Evolutionary conservation across 1,140 invertebrate genomes (phyloP).

Genomic region (Ceratina calcarata): DNA sequence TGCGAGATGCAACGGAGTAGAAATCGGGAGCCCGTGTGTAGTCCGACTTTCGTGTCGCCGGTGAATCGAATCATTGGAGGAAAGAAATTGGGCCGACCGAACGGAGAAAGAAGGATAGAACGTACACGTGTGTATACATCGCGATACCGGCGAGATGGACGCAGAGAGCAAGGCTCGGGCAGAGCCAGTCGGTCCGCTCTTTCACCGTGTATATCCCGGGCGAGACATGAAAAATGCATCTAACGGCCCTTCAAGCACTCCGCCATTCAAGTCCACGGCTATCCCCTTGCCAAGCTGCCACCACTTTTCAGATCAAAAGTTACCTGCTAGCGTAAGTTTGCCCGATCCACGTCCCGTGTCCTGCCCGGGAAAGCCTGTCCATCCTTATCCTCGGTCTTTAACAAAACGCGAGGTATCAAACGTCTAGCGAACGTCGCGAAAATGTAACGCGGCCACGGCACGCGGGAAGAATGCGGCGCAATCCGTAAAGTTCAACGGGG

Average conservation of each 20-base stretch:
- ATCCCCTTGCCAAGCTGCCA: constrained; percentile 72
- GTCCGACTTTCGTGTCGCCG: constrained; percentile 26
- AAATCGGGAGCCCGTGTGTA: constrained; percentile 23
- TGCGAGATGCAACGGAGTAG: constrained; percentile 28
- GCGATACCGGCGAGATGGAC: background rate
- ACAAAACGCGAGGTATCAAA: constrained; percentile 49
- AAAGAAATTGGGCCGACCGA: background rate
- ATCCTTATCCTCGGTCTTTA: constrained; percentile 43
- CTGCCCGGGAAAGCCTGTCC: constrained; percentile 38
- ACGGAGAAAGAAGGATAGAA: background rate
- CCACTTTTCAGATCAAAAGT: constrained; percentile 78
- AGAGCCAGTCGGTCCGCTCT: background rate
- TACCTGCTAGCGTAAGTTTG: constrained; percentile 72
- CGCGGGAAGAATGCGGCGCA: no score
- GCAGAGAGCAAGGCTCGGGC: background rate
- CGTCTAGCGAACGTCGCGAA: background rate
- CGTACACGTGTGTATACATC: background rate
- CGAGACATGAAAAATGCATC: constrained; percentile 79
- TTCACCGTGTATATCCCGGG: constrained; percentile 63
- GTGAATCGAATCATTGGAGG: constrained; percentile 16
- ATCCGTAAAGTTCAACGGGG: no score
- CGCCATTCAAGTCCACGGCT: constrained; percentile 73
- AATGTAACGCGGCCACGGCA: no score
- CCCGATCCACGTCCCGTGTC: constrained; percentile 24
- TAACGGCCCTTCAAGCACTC: constrained; percentile 72